Evolutionary conservation across 2,888 invertebrate genomes (phyloP), one percentile per base, ranked within the genome.

Genomic region (Byasa hedistus): DNA sequence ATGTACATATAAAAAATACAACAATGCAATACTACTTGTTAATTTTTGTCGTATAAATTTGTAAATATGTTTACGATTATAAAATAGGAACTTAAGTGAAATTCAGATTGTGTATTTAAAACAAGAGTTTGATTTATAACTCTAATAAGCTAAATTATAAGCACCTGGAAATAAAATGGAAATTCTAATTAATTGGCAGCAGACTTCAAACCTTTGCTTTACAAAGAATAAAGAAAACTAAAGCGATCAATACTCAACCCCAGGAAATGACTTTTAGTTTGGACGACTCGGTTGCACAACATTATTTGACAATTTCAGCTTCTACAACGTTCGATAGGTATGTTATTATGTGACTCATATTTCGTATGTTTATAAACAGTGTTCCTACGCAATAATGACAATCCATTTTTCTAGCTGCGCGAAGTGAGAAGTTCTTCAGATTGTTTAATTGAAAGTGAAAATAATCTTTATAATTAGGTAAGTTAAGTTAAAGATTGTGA

Each of bases 321-420:
- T 70, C 70, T 69, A 64, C 69, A 70, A 72, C 59, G 66, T 72
- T 72, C 72, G 60, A 68, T 63, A 27, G 27, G 27, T 27, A 62
- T 52, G 48, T 58, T 66, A n/a, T n/a, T n/a, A n/a, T n/a, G 63
- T 70, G 72, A 72, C 63, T 72, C 72, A 71, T 67, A 8, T 58
- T 23, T 15, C 52, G 15, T 23, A 23, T 39, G 39, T 65, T 61
- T 69, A 64, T 59, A 68, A 61, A 64, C 23, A 39, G 22, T 21
- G 22, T 24, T 22, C 23, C 3, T 22, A 32, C 57, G 19, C 19
- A 55, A 27, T 19, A 55, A 55, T 52, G 66, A 70, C 66, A 72
- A 69, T 69, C 65, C 69, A 24, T 65, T 65, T n/a, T 44, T 56
- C 36, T n/a, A 52, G 44, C 22, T 57, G 5, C 24, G 24, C 4